phyloP scores from a whole-genome alignment of 2,888 invertebrate genomes.

The Erebia palarica region DNA sequence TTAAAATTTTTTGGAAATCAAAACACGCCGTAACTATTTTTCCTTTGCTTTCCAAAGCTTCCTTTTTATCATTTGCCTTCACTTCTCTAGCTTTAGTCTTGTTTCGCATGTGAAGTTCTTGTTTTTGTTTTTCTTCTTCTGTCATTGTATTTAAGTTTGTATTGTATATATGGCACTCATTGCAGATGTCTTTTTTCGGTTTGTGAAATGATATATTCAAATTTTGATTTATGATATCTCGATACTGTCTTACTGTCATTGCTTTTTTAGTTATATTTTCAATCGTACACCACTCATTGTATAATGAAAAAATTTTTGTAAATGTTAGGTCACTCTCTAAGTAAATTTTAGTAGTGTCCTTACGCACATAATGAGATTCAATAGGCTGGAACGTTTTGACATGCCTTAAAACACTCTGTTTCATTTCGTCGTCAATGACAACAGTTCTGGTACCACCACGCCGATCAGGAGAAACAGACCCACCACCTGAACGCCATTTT shows the following conservation, averaged over 20 bases:
- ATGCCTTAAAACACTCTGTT: conserved; percentile 23
- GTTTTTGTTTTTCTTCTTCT: too few species aligned
- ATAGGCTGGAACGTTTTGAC: conserved; percentile 12
- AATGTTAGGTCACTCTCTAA: conserved; percentile 18
- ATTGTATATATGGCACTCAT: too few species aligned
- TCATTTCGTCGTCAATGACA: conserved; percentile 10
- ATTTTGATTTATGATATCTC: conserved; percentile 24
- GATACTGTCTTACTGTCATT: conserved; percentile 19
- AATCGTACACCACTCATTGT: conserved; percentile 24
- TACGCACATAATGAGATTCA: conserved; percentile 20
- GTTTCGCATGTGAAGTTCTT: too few species aligned
- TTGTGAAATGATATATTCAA: too few species aligned
- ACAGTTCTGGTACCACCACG: conserved; percentile 14
- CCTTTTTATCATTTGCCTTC: neutral
- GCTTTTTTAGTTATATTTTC: conserved; percentile 24
- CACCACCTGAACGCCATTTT: too few species aligned
- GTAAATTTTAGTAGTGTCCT: conserved; percentile 18
- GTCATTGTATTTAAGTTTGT: too few species aligned
- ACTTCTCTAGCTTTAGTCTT: too few species aligned
- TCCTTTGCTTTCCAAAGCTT: conserved; percentile 19
- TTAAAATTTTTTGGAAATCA: conserved; percentile 29
- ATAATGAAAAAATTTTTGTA: conserved; percentile 25
- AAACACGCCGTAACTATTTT: neutral
- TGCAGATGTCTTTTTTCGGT: too few species aligned
- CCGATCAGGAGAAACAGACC: too few species aligned